Base-by-base conservation (phyloP, 2,113 vertebrate species). In the Tragelaphus scriptus region DNA sequence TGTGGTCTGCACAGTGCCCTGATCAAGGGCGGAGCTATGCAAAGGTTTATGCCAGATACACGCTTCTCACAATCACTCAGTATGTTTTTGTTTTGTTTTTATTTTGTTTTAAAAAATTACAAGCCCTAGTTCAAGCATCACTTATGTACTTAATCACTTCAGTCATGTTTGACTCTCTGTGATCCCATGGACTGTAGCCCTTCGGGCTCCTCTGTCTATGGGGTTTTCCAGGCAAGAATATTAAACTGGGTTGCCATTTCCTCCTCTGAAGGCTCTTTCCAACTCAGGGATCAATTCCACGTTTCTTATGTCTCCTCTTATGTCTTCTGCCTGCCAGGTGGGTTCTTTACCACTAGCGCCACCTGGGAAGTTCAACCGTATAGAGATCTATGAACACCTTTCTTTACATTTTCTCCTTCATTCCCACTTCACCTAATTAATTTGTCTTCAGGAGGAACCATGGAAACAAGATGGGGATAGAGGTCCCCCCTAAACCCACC, bases 11-110 rank as follows among this genome's bases (percentile, higher is more conserved):
- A 12, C 1, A 7, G 55, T 5, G 30, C 71, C 61, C 49, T 6
- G 16, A 6, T 8, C 30, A 8, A 2, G 32, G 71, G 25, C 19
- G 44, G 40, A 8, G n/a, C 61, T 16, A 0, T 21, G 0, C 0
- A 4, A 81, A 51, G 6, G 4, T 17, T n/a, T 23, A 6, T 21
- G 36, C 79, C 36, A 26, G 23, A 23, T 17, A 2, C 1, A 23
- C 0, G 3, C 2, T 21, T 80, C 15, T 65, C 17, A 30, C 11
- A 14, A 15, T 3, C 13, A 21, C 11, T 49, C 47, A 2, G 8
- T 3, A 0, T 6, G 3, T 8, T 12, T 16, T 4, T 3, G n/a
- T 44, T 75, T 75, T 75, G n/a, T 71, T 36, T 71, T 13, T 10
- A 2, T 16, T 6, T 5, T 65, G 28, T 10, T 40, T 49, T 28